Conservation (phyloP, 2,113 vertebrate species). For the Daboia siamensis region DNA sequence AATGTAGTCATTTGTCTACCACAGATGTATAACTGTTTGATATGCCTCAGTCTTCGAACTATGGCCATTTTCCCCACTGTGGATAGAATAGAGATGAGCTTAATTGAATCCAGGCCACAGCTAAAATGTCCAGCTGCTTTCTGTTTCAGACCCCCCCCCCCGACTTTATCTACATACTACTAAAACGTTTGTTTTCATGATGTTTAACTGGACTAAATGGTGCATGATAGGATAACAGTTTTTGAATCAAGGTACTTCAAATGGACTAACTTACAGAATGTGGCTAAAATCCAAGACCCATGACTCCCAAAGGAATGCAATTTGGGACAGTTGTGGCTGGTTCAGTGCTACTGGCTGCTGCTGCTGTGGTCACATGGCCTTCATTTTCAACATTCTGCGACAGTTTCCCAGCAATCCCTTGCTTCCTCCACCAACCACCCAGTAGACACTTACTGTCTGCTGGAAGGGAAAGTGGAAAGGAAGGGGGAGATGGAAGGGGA, state of each 20-base stretch:
- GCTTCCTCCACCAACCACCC: neutral
- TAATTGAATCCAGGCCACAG: slow-evolving; percentile 76
- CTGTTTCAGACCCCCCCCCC: slow-evolving; percentile 63
- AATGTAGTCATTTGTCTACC: slow-evolving; percentile 41
- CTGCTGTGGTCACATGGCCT: neutral
- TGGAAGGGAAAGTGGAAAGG: neutral
- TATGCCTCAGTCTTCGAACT: slow-evolving; percentile 44
- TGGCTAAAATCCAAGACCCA: no score
- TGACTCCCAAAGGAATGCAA: neutral
- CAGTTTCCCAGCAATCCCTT: neutral
- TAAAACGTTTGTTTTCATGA: no score
- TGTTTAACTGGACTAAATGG: no score
- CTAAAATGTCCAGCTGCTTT: slow-evolving; percentile 74
- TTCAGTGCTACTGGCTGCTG: no score
- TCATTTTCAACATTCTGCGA: neutral
- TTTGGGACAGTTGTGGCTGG: neutral
- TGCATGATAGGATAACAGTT: no score
- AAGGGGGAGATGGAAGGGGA: no score
- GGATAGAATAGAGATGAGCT: slow-evolving; percentile 69
- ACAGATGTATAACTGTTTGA: slow-evolving; percentile 66
- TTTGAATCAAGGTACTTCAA: no score
- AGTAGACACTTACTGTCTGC: neutral
- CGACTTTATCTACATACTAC: slow-evolving; percentile 50
- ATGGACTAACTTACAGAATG: no score
- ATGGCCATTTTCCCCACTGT: slow-evolving; percentile 63